Conservation (phyloP, 2,113 vertebrate genomes). For the Pomatorhinus ruficollis region DNA sequence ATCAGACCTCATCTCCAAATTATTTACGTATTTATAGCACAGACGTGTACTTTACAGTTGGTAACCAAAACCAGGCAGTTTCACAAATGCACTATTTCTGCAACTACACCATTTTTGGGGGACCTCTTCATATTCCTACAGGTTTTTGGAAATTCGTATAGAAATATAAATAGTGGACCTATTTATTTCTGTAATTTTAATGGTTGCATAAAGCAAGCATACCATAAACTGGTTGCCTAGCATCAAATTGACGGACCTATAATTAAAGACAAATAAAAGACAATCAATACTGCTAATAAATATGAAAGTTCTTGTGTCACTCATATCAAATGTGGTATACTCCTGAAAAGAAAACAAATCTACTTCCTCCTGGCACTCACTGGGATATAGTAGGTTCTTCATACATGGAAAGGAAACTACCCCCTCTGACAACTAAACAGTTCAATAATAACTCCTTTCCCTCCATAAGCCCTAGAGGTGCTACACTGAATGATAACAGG, state of each 20-base stretch:
- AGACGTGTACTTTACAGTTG: neutral
- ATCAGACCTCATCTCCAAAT: conserved; percentile 15
- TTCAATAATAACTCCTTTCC: neutral
- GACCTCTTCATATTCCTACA: neutral
- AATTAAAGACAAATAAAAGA: neutral
- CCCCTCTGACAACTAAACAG: neutral
- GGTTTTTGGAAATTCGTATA: neutral
- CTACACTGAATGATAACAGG: neutral
- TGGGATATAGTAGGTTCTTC: neutral
- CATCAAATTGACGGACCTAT: neutral
- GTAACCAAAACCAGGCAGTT: neutral
- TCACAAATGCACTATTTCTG: neutral
- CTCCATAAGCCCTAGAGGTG: neutral
- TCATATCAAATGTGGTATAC: neutral
- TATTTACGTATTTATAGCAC: neutral
- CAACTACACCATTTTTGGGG: neutral
- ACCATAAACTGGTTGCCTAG: neutral
- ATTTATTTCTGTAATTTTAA: neutral
- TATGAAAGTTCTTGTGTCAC: neutral
- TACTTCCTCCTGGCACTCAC: neutral
- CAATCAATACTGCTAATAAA: neutral
- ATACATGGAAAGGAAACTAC: neutral
- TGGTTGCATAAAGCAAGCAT: neutral
- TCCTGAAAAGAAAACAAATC: neutral
- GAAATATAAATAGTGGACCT: neutral